phyloP scores from a whole-genome alignment of 2,888 invertebrate species.

The Amblyteles armatorius region DNA sequence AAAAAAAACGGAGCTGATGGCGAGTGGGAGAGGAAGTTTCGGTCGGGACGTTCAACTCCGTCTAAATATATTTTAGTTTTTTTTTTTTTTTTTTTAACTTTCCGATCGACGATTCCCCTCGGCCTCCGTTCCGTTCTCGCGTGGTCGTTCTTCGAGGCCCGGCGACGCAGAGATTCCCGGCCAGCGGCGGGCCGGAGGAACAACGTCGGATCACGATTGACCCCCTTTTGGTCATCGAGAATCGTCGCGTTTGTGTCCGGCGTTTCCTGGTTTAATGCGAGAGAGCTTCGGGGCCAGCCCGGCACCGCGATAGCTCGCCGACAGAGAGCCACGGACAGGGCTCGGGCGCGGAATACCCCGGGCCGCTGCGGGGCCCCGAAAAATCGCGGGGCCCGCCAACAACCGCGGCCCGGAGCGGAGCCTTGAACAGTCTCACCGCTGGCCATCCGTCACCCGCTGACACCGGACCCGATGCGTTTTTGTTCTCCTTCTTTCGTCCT shows the following conservation, averaged over 20 bases:
- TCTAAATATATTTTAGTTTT: neutral
- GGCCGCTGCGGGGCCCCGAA: constrained; percentile 9
- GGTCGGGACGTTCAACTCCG: constrained; percentile 42
- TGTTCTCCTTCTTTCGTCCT: constrained; percentile 49
- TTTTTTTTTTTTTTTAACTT: constrained; percentile 48
- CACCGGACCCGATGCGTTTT: constrained; percentile 73
- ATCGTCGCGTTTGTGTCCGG: constrained; percentile 44
- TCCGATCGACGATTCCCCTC: constrained; percentile 42
- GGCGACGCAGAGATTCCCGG: constrained; percentile 33
- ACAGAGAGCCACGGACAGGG: constrained; percentile 61
- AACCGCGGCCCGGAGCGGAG: constrained; percentile 25
- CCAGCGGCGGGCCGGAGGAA: constrained; percentile 21
- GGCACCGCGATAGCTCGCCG: constrained; percentile 56
- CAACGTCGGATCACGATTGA: constrained; percentile 64
- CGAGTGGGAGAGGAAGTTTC: neutral
- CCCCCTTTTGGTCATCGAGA: constrained; percentile 66
- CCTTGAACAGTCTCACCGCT: constrained; percentile 75
- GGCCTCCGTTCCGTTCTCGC: constrained; percentile 23
- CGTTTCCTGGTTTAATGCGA: constrained; percentile 67
- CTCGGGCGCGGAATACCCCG: constrained; percentile 53
- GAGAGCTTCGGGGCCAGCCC: constrained; percentile 40
- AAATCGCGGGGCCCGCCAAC: constrained; percentile 29
- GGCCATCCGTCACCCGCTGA: constrained; percentile 82
- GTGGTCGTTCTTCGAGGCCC: constrained; percentile 8
- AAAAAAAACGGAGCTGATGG: neutral